Conservation (phyloP, 1,140 invertebrate genomes). For the Aporrectodea caliginosa region DNA sequence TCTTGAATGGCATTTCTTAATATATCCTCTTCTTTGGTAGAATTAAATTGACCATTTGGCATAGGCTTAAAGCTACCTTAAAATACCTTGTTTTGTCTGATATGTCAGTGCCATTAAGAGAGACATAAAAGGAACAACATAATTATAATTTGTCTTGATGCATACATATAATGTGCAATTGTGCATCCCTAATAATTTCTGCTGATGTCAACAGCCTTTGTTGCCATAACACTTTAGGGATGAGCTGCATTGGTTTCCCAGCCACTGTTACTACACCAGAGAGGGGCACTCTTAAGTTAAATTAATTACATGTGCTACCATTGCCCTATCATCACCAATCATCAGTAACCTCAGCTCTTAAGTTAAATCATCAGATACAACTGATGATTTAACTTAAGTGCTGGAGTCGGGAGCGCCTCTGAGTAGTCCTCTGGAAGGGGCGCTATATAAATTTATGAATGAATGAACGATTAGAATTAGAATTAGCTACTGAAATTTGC, state of each 20-base stretch:
- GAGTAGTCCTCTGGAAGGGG: slow-evolving; percentile 99
- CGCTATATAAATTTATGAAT: slow-evolving; percentile 95
- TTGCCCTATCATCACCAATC: not conserved
- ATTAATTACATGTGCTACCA: too few species aligned
- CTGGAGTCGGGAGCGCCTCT: slow-evolving; percentile 94
- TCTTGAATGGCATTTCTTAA: too few species aligned
- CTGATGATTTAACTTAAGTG: slow-evolving; percentile 92
- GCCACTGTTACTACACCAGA: too few species aligned
- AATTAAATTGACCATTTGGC: too few species aligned
- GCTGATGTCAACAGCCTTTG: not conserved
- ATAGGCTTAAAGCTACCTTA: too few species aligned
- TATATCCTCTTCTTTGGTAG: too few species aligned
- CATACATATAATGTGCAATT: not conserved
- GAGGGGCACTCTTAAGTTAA: too few species aligned
- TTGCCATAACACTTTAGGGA: not conserved
- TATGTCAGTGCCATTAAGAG: too few species aligned
- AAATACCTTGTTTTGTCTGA: too few species aligned
- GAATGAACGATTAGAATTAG: slow-evolving; percentile 88
- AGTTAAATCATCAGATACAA: slow-evolving; percentile 68
- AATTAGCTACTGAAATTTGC: slow-evolving; percentile 76
- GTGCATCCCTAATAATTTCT: not conserved
- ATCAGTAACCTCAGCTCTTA: not conserved
- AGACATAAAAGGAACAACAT: too few species aligned
- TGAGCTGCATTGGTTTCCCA: not conserved
- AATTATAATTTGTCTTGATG: too few species aligned